These are phyloP conservation scores for Rhombomys opimus DNA, from an alignment of 2,113 vertebrate genomes.

Conservation along the genomic window DNA sequence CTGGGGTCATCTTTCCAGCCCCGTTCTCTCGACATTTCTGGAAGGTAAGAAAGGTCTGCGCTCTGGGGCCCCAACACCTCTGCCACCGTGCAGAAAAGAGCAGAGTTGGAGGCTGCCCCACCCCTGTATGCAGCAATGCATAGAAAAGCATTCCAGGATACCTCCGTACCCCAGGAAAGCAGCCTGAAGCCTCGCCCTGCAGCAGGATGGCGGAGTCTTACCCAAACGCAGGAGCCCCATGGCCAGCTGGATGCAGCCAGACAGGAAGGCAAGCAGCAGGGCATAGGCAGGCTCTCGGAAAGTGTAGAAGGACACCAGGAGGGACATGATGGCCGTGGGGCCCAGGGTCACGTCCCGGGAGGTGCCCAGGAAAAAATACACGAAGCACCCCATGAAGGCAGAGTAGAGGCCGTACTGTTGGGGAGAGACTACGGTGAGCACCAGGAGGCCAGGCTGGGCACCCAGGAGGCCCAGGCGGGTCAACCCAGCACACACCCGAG, in stretches of 20 bases:
- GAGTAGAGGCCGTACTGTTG: constrained; percentile 97
- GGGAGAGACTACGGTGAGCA: neutral
- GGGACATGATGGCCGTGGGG: constrained; percentile 98
- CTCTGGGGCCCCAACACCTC: neutral
- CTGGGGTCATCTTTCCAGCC: neutral
- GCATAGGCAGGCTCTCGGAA: constrained; percentile 89
- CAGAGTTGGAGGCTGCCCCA: neutral
- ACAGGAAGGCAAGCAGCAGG: constrained; percentile 93
- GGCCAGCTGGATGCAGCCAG: constrained; percentile 92
- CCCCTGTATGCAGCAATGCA: neutral
- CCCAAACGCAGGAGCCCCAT: constrained; percentile 94
- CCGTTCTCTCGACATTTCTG: neutral
- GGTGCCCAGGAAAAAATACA: constrained; percentile 95
- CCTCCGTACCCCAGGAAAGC: neutral
- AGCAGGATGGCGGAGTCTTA: constrained; percentile 79
- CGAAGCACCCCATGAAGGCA: constrained; percentile 95
- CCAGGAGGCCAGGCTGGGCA: neutral
- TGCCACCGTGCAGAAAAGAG: neutral
- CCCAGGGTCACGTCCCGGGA: constrained; percentile 98
- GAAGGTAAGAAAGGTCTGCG: neutral
- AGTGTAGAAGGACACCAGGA: constrained; percentile 93
- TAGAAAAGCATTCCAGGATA: neutral
- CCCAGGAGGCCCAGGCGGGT: neutral
- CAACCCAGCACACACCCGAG: neutral
- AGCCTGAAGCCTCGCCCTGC: fast-evolving